Conservation (phyloP, 1,140 invertebrate genomes). For the Nasonia longicornis region DNA sequence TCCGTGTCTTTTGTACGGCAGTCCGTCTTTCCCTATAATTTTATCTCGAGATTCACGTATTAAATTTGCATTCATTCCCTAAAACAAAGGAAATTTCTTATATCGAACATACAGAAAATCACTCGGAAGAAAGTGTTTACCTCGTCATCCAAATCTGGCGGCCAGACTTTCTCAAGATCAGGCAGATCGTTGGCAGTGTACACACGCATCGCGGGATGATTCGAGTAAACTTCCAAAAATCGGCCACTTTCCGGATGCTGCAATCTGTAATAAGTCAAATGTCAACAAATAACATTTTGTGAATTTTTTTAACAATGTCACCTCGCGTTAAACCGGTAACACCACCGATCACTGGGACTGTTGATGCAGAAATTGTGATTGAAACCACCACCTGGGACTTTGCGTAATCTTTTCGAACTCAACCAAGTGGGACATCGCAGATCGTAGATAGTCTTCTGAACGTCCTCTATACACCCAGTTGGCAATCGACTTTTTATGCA, state of each 20-base stretch:
- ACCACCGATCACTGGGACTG: constrained; percentile 51
- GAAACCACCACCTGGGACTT: constrained; percentile 72
- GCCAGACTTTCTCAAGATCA: constrained; percentile 45
- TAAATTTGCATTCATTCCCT: neutral
- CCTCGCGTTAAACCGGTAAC: constrained; percentile 59
- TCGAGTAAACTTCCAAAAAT: constrained; percentile 71
- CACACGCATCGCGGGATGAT: constrained; percentile 75
- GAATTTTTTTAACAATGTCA: constrained; percentile 22
- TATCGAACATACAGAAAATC: neutral
- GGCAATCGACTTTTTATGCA: constrained; percentile 59
- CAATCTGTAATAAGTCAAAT: constrained; percentile 57
- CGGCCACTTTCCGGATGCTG: constrained; percentile 68
- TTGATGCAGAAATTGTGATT: constrained; percentile 84
- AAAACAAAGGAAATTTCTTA: neutral
- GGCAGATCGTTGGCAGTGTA: constrained; percentile 74
- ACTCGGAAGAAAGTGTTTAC: constrained; percentile 14
- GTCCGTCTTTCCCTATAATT: constrained; percentile 69
- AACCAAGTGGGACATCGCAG: constrained; percentile 73
- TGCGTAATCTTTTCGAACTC: constrained; percentile 66
- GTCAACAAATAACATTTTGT: neutral
- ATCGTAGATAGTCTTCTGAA: constrained; percentile 76
- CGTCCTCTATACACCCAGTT: constrained; percentile 64
- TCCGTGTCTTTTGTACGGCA: constrained; percentile 69
- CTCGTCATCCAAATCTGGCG: constrained; percentile 42
- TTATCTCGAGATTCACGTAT: constrained; percentile 8